A percentile compares a stretch with the other conserved stretches of the same genome.
These are phyloP conservation scores for Drosophila serrata DNA, from an alignment of 1,140 invertebrate genomes.

Conservation along the genomic window DNA sequence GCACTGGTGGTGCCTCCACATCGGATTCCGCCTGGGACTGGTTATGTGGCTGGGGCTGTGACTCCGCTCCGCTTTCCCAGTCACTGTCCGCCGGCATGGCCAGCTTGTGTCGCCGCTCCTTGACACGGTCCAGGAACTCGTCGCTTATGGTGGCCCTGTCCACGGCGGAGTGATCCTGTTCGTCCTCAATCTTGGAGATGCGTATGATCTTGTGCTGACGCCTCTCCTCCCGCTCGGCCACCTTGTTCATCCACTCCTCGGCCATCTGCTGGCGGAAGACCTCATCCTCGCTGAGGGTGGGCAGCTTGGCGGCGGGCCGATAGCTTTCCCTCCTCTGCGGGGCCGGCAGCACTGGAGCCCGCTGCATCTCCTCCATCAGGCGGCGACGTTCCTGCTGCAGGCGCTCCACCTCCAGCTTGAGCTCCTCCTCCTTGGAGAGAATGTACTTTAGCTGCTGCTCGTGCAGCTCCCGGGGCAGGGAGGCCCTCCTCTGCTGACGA, in stretches of 20 bases:
- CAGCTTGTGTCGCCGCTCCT: slow-evolving; percentile 85
- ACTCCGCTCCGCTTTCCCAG: slow-evolving; percentile 84
- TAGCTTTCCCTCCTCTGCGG: slow-evolving; percentile 65
- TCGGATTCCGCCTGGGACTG: slow-evolving; percentile 86
- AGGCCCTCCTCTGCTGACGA: slow-evolving; percentile 86
- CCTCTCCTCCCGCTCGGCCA: slow-evolving; percentile 91
- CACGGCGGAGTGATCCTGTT: slow-evolving; percentile 76
- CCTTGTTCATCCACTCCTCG: slow-evolving; percentile 92
- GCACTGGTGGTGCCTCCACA: slow-evolving; percentile 86
- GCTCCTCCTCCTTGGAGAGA: slow-evolving; percentile 88
- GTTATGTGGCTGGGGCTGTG: slow-evolving; percentile 86
- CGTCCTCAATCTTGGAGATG: slow-evolving; percentile 86
- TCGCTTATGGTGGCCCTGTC: slow-evolving; percentile 88
- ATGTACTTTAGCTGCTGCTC: slow-evolving; percentile 90
- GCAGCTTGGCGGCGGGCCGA: slow-evolving; percentile 73
- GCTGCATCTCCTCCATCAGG: slow-evolving; percentile 83
- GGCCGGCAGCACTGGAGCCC: slow-evolving; percentile 62
- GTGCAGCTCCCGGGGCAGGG: slow-evolving; percentile 89
- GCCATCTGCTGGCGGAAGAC: slow-evolving; percentile 92
- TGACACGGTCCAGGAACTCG: slow-evolving; percentile 91
- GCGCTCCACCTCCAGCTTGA: slow-evolving; percentile 87
- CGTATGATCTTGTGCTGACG: slow-evolving; percentile 92
- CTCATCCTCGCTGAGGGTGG: slow-evolving; percentile 87
- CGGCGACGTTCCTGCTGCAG: slow-evolving; percentile 87
- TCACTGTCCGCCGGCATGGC: slow-evolving; percentile 83